Base-by-base conservation (phyloP, 2,113 vertebrate species). In the Chinchilla lanigera region DNA sequence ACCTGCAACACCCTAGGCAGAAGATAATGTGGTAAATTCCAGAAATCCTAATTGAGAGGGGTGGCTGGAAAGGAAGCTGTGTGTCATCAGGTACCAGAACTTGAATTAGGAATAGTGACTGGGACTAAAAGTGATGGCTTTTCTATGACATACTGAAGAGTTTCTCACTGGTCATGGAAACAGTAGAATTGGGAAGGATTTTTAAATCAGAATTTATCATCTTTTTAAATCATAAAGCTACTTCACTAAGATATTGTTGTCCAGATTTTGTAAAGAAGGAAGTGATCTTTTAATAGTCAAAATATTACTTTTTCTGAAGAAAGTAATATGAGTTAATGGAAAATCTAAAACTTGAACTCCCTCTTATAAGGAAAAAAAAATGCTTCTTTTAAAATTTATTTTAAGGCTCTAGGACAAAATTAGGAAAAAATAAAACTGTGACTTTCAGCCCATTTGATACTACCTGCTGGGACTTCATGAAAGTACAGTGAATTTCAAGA, bases 341-440 rank as follows among this genome's bases (percentile, higher is more conserved):
- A 96, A 95, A 88, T 88, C 47, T 81, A 71, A 85, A 93, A 77
- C 38, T 90, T 47, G 33, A 96, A 95, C 69, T 88, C 85, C 14
- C 26, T 93, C 20, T 60, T 87, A 6, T 44, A 63, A 4, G 11
- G 28, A n/a, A 87, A 58, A 75, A 92, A 77, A 11, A 14, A 81
- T 77, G 11, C 17, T 86, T 50, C 30, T 86, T 86, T 91, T 82
- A 85, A 85, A 73, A 56, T 80, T 82, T 65, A 89, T 93, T 94
- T 81, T 86, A 95, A 86, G 83, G 22, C 58, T 67, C 7, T 73
- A 30, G 91, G 47, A 86, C 67, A 95, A 96, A 85, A 80, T 2
- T 69, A 94, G 80, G 12, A 85, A 60, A 83, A 69, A 85, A 47
- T 56, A 41, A 65, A 60, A 7, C 22, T 28, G 3, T 35, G 33